Evolutionary conservation across 2,113 vertebrate species (phyloP).

Genomic region (Cyphomyrus plagiostoma): DNA sequence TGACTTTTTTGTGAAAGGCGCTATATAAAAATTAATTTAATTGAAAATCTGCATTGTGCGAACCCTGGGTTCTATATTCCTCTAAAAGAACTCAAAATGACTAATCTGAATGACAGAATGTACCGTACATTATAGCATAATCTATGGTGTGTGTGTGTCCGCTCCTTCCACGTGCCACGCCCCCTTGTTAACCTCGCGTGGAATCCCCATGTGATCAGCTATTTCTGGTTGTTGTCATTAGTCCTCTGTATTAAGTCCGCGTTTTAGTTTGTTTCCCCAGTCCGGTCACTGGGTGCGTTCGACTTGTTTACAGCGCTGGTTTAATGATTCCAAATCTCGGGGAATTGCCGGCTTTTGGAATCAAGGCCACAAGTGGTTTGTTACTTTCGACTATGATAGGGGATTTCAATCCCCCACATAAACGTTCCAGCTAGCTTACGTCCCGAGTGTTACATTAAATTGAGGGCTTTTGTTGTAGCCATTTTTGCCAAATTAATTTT

Average conservation of each 20-base stretch:
- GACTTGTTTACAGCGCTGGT: too few species aligned
- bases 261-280: too few species aligned
- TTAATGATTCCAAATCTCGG: too few species aligned
- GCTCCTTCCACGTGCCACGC: too few species aligned
- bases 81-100: neutral
- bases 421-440: neutral
- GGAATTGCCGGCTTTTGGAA: too few species aligned
- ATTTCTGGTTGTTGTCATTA: too few species aligned
- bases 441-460: neutral
- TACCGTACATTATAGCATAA: neutral
- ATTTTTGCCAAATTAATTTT: neutral
- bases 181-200: too few species aligned
- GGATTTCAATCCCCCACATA: neutral
- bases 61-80: neutral
- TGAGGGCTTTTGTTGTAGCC: neutral
- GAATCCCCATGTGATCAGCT: too few species aligned
- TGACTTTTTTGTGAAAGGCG: neutral
- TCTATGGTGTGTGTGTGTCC: neutral
- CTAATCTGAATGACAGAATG: neutral
- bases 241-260: too few species aligned
- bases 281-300: too few species aligned
- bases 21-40: neutral
- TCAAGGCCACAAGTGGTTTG: neutral
- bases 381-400: neutral
- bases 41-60: neutral